A percentile compares a stretch with the other conserved stretches of the same genome.
phyloP scores from a whole-genome alignment of 2,113 vertebrate species.

The Pseudonaja textilis region DNA sequence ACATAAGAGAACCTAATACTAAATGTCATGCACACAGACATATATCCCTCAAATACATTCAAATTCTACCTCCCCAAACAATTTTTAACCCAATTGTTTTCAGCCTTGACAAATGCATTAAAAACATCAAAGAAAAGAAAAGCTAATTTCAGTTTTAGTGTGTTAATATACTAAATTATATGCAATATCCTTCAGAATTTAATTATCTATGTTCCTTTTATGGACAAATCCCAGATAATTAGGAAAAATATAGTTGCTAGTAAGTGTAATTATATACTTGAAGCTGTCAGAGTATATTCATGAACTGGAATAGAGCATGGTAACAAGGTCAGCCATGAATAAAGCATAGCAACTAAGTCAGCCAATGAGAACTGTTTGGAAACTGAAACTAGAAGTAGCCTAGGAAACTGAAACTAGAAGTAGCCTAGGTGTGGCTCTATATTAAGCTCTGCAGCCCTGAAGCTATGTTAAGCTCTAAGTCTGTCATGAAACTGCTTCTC shows the following conservation, averaged over 20 bases:
- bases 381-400: too few species aligned
- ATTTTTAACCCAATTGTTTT: neutral
- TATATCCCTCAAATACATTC: neutral
- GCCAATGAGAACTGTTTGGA: too few species aligned
- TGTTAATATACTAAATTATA: neutral
- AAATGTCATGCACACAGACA: neutral
- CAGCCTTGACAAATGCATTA: neutral
- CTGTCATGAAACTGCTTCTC: too few species aligned
- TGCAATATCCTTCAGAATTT: neutral
- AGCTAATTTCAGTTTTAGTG: neutral
- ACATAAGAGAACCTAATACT: neutral
- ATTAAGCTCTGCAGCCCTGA: too few species aligned
- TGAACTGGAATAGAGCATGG: too few species aligned
- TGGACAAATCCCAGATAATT: neutral
- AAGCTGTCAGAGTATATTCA: neutral
- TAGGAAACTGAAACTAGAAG: too few species aligned
- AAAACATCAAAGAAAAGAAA: neutral
- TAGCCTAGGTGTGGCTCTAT: too few species aligned
- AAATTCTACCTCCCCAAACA: neutral
- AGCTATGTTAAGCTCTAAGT: too few species aligned
- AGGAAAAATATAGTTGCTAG: neutral
- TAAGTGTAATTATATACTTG: neutral
- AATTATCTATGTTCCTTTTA: neutral
- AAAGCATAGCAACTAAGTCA: too few species aligned
- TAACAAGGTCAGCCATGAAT: too few species aligned